Conservation (phyloP, 2,113 vertebrate genomes). For the Pollimyrus isidori region DNA sequence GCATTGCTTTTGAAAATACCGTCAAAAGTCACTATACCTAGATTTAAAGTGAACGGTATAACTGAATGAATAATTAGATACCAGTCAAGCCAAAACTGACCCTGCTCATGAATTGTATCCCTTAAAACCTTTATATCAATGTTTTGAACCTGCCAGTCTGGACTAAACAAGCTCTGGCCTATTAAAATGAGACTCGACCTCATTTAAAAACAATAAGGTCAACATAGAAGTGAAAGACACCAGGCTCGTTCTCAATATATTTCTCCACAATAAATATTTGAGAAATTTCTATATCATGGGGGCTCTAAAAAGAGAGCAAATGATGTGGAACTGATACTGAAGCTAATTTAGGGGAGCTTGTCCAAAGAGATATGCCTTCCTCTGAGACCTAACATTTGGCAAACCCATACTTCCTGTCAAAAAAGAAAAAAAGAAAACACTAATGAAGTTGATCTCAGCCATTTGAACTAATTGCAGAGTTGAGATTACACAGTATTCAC, state of each 20-base stretch:
- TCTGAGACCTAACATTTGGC: slow-evolving; percentile 31
- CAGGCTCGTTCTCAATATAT: slow-evolving; percentile 47
- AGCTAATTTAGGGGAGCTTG: slow-evolving; percentile 39
- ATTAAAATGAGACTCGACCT: slow-evolving; percentile 57
- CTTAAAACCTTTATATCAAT: slow-evolving; percentile 27
- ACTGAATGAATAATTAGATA: neutral
- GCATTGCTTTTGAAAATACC: neutral
- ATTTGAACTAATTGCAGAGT: slow-evolving; percentile 49
- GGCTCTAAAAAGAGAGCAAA: slow-evolving; percentile 34
- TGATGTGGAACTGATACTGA: slow-evolving; percentile 41
- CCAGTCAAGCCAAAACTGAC: neutral
- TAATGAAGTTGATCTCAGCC: slow-evolving; percentile 55
- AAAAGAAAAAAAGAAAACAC: slow-evolving; percentile 24
- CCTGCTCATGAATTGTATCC: neutral
- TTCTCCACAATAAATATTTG: slow-evolving; percentile 36
- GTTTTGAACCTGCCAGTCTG: neutral
- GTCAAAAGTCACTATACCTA: neutral
- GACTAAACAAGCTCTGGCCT: slow-evolving; percentile 26
- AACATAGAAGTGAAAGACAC: slow-evolving; percentile 31
- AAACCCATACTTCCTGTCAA: slow-evolving; percentile 24
- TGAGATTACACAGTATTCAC: slow-evolving; percentile 48
- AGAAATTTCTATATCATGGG: slow-evolving; percentile 33
- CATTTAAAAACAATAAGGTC: slow-evolving; percentile 42
- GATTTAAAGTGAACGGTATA: neutral
- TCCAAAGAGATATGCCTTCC: slow-evolving; percentile 33